Evolutionary conservation across 1,140 invertebrate genomes (phyloP), one percentile per base, ranked within the genome.

Genomic region (Trinorchestia longiramus): DNA sequence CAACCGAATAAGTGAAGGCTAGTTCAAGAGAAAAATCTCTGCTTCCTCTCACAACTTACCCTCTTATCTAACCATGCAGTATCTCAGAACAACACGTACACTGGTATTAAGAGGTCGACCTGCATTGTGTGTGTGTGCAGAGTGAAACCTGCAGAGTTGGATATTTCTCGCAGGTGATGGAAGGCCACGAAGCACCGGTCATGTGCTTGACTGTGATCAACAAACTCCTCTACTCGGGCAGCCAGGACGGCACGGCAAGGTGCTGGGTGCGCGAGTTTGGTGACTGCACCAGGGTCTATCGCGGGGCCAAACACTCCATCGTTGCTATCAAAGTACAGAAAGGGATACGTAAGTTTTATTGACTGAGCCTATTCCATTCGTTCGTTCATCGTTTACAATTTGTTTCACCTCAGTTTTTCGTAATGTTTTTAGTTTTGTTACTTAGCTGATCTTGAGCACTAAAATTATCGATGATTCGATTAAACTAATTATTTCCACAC

Each of bases 221-320:
- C 96, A 97, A 97, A 96, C 97, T 98, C 45, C 96, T 98, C 95
- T 98, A 98, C 97, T 97, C 97, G 0, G 97, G 97, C 87, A 98
- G 97, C 97, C 97, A 97, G 0, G 98, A 98, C 96, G 97, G 97
- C 96, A 98, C 97, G 0, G 98, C 97, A 43, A 97, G 97, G 95
- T 97, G 97, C 43, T 98, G 98, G 98, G 97, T 98, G 1, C 97
- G 97, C 43, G 98, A 98, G 91, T 98, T 98, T 97, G 98, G 98
- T 4, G 97, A 98, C 97, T 98, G 97, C 95, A 98, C 97, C 0
- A 97, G 98, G 96, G 96, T 97, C 0, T 98, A 97, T 97, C 97
- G 97, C 97, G 97, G 97, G 3, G 97, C 98, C 96, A 97, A 97
- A 95, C 97, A 97, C 96, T 97, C 97, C 23, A 97, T 98, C 53